Percentiles rank a stretch among this genome's conserved stretches.
These are phyloP conservation scores for Hydractinia symbiolongicarpus DNA, from an alignment of 30 jellyfish, hydroid and myxozoan genomes.

Conservation along the genomic window DNA sequence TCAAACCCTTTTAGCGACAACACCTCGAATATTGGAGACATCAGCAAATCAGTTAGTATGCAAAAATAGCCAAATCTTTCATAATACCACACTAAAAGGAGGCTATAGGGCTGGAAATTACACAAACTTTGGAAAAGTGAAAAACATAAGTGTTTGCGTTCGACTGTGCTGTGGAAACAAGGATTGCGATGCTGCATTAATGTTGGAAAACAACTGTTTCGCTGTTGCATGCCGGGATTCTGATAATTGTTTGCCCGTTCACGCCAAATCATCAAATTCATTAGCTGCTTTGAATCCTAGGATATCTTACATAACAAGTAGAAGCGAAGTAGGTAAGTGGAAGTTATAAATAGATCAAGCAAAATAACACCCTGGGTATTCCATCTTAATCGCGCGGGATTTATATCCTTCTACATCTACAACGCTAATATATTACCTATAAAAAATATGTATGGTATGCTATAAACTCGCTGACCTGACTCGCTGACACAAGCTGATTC, in stretches of 20 bases:
- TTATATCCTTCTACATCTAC: too few relatives aligned
- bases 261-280: slow-evolving; percentile 80
- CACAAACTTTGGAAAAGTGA: slow-evolving; percentile 81
- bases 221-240: slow-evolving; percentile 76
- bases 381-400: too few relatives aligned
- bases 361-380: too few relatives aligned
- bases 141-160: slow-evolving; percentile 86
- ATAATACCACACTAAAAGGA: slow-evolving; percentile 86
- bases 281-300: slow-evolving; percentile 77
- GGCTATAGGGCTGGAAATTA: slow-evolving; percentile 95
- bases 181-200: slow-evolving; percentile 93
- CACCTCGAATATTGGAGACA: slow-evolving; percentile 9
- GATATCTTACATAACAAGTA: slow-evolving; percentile 81
- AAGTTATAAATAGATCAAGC: too few relatives aligned
- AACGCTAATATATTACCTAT: too few relatives aligned
- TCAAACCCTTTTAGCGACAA: background rate
- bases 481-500: too few relatives aligned
- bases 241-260: slow-evolving; percentile 84
- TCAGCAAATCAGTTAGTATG: slow-evolving; percentile 50
- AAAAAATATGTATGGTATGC: too few relatives aligned
- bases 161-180: slow-evolving; percentile 97
- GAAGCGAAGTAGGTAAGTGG: slow-evolving; percentile 87
- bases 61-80: slow-evolving; percentile 77
- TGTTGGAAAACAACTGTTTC: slow-evolving; percentile 91
- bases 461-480: too few relatives aligned